Percentiles rank a stretch among this genome's conserved stretches.
phyloP scores from a whole-genome alignment of 2,113 vertebrate genomes.

The Callaeas wilsoni region DNA sequence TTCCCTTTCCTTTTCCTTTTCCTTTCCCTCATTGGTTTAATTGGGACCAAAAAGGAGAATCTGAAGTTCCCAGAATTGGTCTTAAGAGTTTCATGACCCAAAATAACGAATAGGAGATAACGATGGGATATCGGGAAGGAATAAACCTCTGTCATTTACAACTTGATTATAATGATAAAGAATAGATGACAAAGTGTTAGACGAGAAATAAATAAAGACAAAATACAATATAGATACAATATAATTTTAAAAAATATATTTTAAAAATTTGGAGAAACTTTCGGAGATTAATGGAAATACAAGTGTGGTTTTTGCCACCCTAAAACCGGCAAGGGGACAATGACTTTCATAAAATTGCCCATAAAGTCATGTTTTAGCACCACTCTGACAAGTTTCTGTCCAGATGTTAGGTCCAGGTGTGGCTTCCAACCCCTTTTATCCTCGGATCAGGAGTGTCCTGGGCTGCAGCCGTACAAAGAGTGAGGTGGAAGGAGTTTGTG shows the following conservation, averaged over 20 bases:
- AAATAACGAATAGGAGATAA: not conserved
- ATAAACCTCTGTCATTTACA: not conserved
- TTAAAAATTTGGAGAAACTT: not conserved
- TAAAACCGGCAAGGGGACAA: not conserved
- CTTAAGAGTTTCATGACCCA: not conserved
- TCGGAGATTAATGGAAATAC: not conserved
- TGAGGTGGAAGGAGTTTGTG: not conserved
- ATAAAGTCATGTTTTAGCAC: rapidly evolving
- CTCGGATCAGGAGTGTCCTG: rapidly evolving
- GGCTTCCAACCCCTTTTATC: not conserved
- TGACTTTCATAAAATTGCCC: rapidly evolving
- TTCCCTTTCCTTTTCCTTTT: rapidly evolving
- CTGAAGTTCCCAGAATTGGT: not conserved
- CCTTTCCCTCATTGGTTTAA: not conserved
- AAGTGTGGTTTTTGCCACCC: not conserved
- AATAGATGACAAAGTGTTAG: not conserved
- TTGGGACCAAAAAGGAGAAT: not conserved
- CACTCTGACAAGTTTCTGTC: rapidly evolving
- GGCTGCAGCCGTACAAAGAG: rapidly evolving
- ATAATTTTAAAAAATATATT: rapidly evolving
- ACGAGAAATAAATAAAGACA: not conserved
- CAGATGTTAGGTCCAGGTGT: not conserved
- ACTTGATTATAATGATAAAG: not conserved
- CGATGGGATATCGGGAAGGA: not conserved
- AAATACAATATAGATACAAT: rapidly evolving